Conservation (phyloP, 2,113 vertebrate species). For the Hippocampus guttulatus region DNA sequence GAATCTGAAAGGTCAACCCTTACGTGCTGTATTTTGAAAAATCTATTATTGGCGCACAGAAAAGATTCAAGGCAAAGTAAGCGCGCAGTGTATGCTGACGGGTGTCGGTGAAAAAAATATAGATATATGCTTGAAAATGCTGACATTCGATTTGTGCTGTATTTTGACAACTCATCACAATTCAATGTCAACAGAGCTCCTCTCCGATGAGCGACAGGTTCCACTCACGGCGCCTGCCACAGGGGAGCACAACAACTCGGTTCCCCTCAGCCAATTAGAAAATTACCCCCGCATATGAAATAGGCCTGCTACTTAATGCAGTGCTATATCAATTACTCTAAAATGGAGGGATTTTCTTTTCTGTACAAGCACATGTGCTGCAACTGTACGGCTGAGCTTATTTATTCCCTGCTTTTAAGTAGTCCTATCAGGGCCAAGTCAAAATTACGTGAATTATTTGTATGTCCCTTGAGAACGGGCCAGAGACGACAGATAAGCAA, state of each 20-base stretch:
- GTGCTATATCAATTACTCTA: constrained; percentile 67
- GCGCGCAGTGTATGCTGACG: neutral
- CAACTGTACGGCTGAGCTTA: constrained; percentile 30
- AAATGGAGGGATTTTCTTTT: constrained; percentile 26
- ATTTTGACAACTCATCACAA: constrained; percentile 29
- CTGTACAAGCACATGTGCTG: constrained; percentile 58
- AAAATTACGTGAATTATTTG: constrained; percentile 59
- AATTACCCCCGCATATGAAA: constrained; percentile 67
- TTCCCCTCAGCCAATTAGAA: constrained; percentile 64
- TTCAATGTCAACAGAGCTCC: neutral
- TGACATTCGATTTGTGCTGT: constrained; percentile 13
- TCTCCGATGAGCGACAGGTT: constrained; percentile 28
- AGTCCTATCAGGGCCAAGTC: constrained; percentile 41
- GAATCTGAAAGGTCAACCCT: constrained; percentile 24
- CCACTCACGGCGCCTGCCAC: constrained; percentile 18
- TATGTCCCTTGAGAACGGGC: constrained; percentile 18
- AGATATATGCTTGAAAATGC: constrained; percentile 19
- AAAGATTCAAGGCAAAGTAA: constrained; percentile 1
- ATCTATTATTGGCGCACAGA: constrained; percentile 1
- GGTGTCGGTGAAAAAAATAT: neutral
- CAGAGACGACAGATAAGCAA: constrained; percentile 8
- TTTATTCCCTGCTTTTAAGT: constrained; percentile 53
- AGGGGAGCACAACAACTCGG: constrained; percentile 34
- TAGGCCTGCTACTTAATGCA: constrained; percentile 29
- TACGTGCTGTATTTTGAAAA: neutral